These are phyloP conservation scores for Camponotus floridanus DNA, from an alignment of 1,140 invertebrate species.

Conservation along the genomic window DNA sequence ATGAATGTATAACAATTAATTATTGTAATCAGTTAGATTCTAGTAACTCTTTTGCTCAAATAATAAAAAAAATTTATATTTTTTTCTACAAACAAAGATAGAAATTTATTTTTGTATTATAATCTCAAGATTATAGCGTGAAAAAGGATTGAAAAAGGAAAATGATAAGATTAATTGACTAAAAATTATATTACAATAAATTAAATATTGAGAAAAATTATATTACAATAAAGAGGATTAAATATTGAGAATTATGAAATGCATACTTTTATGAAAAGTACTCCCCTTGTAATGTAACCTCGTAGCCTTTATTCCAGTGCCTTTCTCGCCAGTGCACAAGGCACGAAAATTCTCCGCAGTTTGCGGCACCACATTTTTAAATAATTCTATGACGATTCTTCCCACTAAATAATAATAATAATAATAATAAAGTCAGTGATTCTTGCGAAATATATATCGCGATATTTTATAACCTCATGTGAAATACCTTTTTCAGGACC, in stretches of 20 bases:
- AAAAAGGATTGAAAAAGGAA: too few species aligned
- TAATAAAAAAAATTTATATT: too few species aligned
- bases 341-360: conserved; percentile 97
- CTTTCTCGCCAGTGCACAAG: conserved; percentile 95
- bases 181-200: neutral
- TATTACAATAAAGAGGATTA: neutral
- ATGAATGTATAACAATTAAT: neutral
- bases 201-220: neutral
- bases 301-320: conserved; percentile 89
- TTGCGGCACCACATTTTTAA: conserved; percentile 94
- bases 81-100: too few species aligned
- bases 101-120: neutral
- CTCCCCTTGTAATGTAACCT: conserved; percentile 92
- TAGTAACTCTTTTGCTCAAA: neutral
- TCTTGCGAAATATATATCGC: neutral
- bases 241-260: neutral
- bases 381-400: conserved; percentile 93
- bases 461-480: conserved; percentile 5
- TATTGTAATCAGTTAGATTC: neutral
- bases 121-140: neutral
- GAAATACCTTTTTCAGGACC: conserved; percentile 86
- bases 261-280: conserved; percentile 91
- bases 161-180: neutral
- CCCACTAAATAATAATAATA: conserved; percentile 88
- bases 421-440: neutral